These are phyloP conservation scores for Tautogolabrus adspersus DNA, from an alignment of 2,113 vertebrate genomes.

Conservation along the genomic window DNA sequence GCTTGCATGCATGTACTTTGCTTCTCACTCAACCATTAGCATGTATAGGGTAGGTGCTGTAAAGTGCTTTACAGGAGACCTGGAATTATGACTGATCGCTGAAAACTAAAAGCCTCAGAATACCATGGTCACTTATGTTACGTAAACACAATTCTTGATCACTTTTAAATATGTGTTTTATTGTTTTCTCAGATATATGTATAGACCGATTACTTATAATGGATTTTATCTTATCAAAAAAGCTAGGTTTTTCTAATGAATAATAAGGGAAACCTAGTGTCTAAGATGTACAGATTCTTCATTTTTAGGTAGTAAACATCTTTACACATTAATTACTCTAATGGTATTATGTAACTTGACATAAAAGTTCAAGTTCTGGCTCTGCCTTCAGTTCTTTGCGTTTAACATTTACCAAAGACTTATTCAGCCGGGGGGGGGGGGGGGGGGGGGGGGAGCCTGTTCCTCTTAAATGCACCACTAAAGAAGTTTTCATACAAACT, in stretches of 20 bases:
- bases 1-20: not conserved
- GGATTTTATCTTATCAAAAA: too few species aligned
- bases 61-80: not conserved
- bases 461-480: constrained; percentile 28
- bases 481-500: constrained; percentile 58
- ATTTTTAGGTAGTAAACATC: not conserved
- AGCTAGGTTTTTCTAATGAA: not conserved
- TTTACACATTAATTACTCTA: not conserved
- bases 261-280: not conserved
- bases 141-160: not conserved
- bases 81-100: not conserved
- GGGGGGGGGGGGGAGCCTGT: not conserved
- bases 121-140: not conserved
- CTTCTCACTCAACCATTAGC: constrained; percentile 2
- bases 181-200: not conserved
- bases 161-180: not conserved
- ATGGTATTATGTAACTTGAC: constrained; percentile 46
- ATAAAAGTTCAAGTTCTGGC: constrained; percentile 25
- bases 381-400: constrained; percentile 19
- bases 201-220: not conserved
- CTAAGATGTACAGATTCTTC: not conserved
- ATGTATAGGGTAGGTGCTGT: not conserved
- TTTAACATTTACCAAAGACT: constrained; percentile 50
- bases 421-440: not conserved
- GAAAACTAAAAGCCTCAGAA: constrained; percentile 10